A percentile compares a stretch with the other conserved stretches of the same genome.
Conservation (phyloP, 2,797 vertebrate species). For the Knipowitschia caucasica region DNA sequence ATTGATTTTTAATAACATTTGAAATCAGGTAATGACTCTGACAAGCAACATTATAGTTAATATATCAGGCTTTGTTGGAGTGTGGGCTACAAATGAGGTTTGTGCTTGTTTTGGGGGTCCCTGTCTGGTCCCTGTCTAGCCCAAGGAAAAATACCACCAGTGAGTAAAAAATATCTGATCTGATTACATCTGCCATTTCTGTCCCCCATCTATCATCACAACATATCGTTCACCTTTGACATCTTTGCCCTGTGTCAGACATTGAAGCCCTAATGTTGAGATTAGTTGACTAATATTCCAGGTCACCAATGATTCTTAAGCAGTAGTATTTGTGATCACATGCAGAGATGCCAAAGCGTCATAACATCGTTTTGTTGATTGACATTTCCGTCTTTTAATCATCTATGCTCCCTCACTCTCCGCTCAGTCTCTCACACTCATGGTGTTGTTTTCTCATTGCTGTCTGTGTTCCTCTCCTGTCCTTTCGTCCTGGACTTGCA, state of each 20-base stretch:
- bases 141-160: no score
- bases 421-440: conserved; percentile 67
- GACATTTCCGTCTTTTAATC: conserved; percentile 54
- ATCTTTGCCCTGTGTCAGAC: conserved; percentile 36
- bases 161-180: no score
- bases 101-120: no score
- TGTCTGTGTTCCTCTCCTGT: conserved; percentile 85
- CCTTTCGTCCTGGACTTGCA: conserved; percentile 76
- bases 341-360: conserved; percentile 66
- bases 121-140: no score
- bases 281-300: not conserved
- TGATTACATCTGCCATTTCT: conserved; percentile 21
- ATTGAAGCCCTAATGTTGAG: not conserved
- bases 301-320: conserved; percentile 6
- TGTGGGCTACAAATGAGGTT: no score
- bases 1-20: no score
- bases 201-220: conserved; percentile 26
- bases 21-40: no score
- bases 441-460: conserved; percentile 83
- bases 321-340: not conserved
- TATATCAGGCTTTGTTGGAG: no score
- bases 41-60: no score
- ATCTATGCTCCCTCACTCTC: conserved; percentile 22
- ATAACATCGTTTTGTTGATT: conserved; percentile 58
- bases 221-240: conserved; percentile 63